A percentile compares a stretch with the other conserved stretches of the same genome.
These are phyloP conservation scores for Chromis chromis DNA, from an alignment of 2,797 vertebrate genomes.

Conservation along the genomic window DNA sequence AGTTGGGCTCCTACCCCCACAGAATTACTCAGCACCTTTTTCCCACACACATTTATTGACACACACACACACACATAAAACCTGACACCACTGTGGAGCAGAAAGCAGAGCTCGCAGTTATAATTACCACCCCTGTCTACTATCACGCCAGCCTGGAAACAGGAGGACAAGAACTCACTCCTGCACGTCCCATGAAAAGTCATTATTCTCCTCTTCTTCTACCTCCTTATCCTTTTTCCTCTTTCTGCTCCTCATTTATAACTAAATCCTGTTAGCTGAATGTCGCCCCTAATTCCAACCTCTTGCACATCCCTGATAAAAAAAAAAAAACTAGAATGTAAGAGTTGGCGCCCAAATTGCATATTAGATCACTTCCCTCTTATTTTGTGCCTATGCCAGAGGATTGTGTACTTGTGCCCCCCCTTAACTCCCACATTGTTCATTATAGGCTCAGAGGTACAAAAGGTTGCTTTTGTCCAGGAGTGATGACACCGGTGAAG, in stretches of 20 bases:
- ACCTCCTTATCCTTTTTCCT: neutral
- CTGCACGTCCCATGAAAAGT: conserved; percentile 45
- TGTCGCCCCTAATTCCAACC: conserved; percentile 40
- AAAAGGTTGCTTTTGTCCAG: conserved; percentile 48
- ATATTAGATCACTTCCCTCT: conserved; percentile 50
- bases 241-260: conserved; percentile 42
- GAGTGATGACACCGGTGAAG: conserved; percentile 42
- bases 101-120: conserved; percentile 48
- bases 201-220: conserved; percentile 38
- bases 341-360: conserved; percentile 40
- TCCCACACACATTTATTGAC: conserved; percentile 22
- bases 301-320: conserved; percentile 59
- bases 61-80: conserved; percentile 41
- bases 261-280: conserved; percentile 68
- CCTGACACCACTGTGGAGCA: conserved; percentile 36
- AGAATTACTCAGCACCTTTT: conserved; percentile 58
- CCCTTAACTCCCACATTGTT: conserved; percentile 45
- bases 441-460: conserved; percentile 38
- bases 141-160: conserved; percentile 42
- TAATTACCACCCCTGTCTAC: conserved; percentile 63
- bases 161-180: conserved; percentile 50
- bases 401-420: conserved; percentile 27
- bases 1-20: conserved; percentile 44
- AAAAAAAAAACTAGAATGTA: conserved; percentile 31
- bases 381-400: conserved; percentile 26